Evolutionary conservation across 2,888 invertebrate genomes (phyloP).

Genomic region (Exocentrus adspersus): DNA sequence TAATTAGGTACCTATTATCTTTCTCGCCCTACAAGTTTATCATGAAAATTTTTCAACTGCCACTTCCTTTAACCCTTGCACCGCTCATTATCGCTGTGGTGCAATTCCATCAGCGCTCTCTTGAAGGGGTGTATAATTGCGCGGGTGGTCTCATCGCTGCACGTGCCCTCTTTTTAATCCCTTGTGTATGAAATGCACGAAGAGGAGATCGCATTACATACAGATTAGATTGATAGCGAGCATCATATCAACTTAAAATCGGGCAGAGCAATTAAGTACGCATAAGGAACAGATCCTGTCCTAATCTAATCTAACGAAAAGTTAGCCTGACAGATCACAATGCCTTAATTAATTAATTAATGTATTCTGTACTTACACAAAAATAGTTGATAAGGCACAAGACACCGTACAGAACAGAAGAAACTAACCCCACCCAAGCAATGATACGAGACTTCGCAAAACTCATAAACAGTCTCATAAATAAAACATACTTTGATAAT

Average conservation of each 20-base stretch:
- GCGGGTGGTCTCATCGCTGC: conserved; percentile 40
- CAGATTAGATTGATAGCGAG: conserved; percentile 46
- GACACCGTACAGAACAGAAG: too few relatives aligned
- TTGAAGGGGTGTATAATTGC: conserved; percentile 31
- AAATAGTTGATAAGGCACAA: too few relatives aligned
- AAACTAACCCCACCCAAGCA: too few relatives aligned
- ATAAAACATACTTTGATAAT: conserved; percentile 4
- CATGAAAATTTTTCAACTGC: too few relatives aligned
- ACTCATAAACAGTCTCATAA: not conserved
- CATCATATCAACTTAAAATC: conserved; percentile 26
- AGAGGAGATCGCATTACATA: conserved; percentile 43
- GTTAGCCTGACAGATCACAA: too few relatives aligned
- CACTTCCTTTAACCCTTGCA: too few relatives aligned
- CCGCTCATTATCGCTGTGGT: not conserved
- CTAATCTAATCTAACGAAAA: too few relatives aligned
- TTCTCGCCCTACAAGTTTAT: too few relatives aligned
- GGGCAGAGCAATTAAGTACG: conserved; percentile 1
- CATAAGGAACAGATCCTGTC: too few relatives aligned
- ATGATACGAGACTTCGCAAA: not conserved
- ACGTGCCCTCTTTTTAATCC: conserved; percentile 35
- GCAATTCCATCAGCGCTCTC: conserved; percentile 16
- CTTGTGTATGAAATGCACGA: conserved; percentile 10
- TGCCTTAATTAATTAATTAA: too few relatives aligned
- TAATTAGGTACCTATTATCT: too few relatives aligned
- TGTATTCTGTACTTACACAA: too few relatives aligned